Evolutionary conservation across 2,888 invertebrate genomes (phyloP), one percentile per base, ranked within the genome.

Genomic region (Troides aeacus): DNA sequence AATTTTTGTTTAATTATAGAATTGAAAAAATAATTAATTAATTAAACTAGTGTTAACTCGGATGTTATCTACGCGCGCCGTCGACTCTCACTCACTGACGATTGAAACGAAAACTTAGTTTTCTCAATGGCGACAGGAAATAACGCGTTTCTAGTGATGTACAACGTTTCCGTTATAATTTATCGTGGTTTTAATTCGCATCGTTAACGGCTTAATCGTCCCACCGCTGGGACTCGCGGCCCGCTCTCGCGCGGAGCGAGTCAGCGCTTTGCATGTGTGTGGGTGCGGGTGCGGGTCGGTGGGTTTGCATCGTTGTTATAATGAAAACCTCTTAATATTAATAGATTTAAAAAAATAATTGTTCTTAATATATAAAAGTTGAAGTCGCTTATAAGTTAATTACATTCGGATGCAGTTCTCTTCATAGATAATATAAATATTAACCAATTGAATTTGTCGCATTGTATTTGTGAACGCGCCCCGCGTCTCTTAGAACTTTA

Each of bases 1-100:
- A 86, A 83, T 89, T 90, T 39, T 91, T 90, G 86, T 89, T 90
- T 88, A 86, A 84, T 86, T 84, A 86, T 87, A 83, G 85, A 81
- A 82, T 80, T 78, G 39, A 30, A 5, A 30, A 30, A 30, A 4
- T 1, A 39, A 10, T 1, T 7, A 39, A 39, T 6, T 21, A 21
- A 10, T 39, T 39, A 10, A 10, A 10, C 23, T 78, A 80, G 77
- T 79, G 72, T 77, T 82, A 79, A 74, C 64, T 71, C 74, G 73
- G 74, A 72, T 73, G 73, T 75, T 77, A 75, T 74, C 68, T 70
- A 72, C 50, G 70, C 71, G 68, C 74, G 74, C 74, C 0, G 69
- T 60, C 78, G 81, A 81, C 80, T 82, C 82, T 78, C 79, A 79
- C 77, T 76, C 78, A 72, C 67, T 69, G 71, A 73, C 71, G 66